Evolutionary conservation across 2,113 vertebrate species (phyloP).

Genomic region (Fregata magnificens): DNA sequence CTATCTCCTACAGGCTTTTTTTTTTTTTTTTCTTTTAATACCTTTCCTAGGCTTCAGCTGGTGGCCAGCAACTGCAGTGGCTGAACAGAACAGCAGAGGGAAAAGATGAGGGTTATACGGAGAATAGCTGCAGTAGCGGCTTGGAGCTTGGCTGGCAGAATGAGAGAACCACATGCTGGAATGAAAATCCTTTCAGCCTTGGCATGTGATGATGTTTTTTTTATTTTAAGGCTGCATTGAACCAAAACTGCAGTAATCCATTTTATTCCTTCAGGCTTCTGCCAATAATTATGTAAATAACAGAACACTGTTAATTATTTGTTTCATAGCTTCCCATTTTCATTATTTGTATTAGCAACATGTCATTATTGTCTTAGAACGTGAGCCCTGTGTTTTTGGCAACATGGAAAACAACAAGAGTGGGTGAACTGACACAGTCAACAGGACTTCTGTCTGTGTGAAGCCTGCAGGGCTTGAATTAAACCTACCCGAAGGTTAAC

Average conservation of each 20-base stretch:
- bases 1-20: not conserved
- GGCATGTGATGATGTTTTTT: constrained; percentile 14
- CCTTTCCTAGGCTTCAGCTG: not conserved
- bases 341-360: not conserved
- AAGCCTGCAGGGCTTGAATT: not conserved
- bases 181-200: constrained; percentile 58
- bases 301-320: constrained; percentile 21
- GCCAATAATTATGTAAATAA: constrained; percentile 45
- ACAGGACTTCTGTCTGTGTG: not conserved
- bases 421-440: not conserved
- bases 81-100: not conserved
- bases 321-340: constrained; percentile 17
- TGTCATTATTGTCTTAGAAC: not conserved
- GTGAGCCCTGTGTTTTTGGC: not conserved
- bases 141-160: constrained; percentile 15
- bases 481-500: not conserved
- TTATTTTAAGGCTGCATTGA: constrained; percentile 17
- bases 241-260: constrained; percentile 27
- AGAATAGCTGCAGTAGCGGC: not conserved
- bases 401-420: not conserved
- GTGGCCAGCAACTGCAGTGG: not conserved
- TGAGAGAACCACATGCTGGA: not conserved
- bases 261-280: constrained; percentile 5
- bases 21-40: not conserved
- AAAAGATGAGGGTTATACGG: not conserved